Evolutionary conservation across 2,113 vertebrate species (phyloP).

Genomic region (Pedionomus torquatus): DNA sequence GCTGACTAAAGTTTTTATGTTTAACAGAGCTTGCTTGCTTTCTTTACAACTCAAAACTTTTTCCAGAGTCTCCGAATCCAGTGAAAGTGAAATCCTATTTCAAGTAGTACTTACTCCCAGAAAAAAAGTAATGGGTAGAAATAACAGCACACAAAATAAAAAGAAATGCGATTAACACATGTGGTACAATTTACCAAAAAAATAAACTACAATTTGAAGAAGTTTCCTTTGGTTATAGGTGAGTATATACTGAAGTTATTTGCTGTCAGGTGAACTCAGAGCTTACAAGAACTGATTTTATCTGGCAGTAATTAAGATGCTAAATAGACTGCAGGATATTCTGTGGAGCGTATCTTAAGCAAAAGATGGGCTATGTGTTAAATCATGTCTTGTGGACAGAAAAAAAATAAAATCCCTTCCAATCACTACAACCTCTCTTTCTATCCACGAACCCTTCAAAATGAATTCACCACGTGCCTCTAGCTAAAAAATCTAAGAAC

Average conservation of each 20-base stretch:
- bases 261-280: background rate
- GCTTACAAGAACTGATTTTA: background rate
- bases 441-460: background rate
- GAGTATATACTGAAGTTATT: background rate
- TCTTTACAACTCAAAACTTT: background rate
- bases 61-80: background rate
- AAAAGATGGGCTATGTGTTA: background rate
- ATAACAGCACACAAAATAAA: background rate
- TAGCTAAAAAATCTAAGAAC: too few relatives aligned
- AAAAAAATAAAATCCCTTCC: background rate
- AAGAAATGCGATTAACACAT: background rate
- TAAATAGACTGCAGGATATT: background rate
- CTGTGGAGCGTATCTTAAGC: background rate
- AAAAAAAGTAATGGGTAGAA: background rate
- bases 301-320: background rate
- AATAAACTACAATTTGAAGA: background rate
- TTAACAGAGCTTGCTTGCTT: background rate
- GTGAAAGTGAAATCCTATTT: conserved; percentile 31
- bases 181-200: background rate
- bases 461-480: background rate
- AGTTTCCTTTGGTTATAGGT: background rate
- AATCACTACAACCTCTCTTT: background rate
- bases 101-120: background rate
- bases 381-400: background rate
- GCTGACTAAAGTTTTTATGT: background rate